These are phyloP conservation scores for Porites lutea DNA, from an alignment of 64 coral and sea anemone genomes.

Conservation along the genomic window DNA sequence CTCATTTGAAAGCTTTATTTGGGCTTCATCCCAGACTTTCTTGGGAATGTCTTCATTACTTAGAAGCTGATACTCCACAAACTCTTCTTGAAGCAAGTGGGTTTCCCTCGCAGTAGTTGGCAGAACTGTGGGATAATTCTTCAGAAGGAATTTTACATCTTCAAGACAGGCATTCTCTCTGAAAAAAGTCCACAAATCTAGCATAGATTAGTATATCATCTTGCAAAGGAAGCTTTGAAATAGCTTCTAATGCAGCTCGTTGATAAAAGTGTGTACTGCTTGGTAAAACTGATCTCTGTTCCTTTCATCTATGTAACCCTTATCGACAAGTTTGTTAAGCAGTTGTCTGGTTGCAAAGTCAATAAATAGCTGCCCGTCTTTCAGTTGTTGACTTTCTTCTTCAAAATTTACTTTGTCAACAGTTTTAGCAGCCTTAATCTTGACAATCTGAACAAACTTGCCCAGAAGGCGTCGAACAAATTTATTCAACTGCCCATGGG, in stretches of 20 bases:
- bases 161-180: slow-evolving; percentile 50
- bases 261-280: no score
- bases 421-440: slow-evolving; percentile 21
- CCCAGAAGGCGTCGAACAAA: no score
- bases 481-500: no score
- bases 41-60: slow-evolving; percentile 24
- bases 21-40: slow-evolving; percentile 35
- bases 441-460: not conserved
- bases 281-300: slow-evolving; percentile 55
- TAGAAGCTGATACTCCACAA: slow-evolving; percentile 40
- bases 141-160: slow-evolving; percentile 58
- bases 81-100: slow-evolving; percentile 37
- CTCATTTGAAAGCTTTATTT: slow-evolving; percentile 37
- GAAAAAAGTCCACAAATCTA: slow-evolving; percentile 51
- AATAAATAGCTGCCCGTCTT: slow-evolving; percentile 55
- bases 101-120: slow-evolving; percentile 12
- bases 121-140: slow-evolving; percentile 37
- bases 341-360: slow-evolving; percentile 46
- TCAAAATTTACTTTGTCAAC: slow-evolving; percentile 9
- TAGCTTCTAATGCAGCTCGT: no score
- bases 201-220: slow-evolving; percentile 30
- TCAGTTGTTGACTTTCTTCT: slow-evolving; percentile 28
- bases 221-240: no score
- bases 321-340: slow-evolving; percentile 47
- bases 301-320: slow-evolving; percentile 44